A percentile compares a stretch with the other conserved stretches of the same genome.
These are phyloP conservation scores for Drosophila athabasca DNA, from an alignment of 1,140 invertebrate genomes.

Conservation along the genomic window DNA sequence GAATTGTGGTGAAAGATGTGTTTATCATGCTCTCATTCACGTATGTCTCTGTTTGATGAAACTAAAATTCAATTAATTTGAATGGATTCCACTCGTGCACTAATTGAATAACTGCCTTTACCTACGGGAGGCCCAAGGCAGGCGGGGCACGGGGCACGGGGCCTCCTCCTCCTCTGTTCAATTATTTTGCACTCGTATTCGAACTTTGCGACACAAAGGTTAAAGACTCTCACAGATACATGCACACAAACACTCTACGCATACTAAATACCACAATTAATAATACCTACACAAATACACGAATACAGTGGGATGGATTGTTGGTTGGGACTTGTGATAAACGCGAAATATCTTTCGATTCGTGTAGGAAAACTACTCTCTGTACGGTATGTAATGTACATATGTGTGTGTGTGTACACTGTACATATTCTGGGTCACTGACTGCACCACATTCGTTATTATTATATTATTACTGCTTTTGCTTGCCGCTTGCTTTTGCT, in stretches of 20 bases:
- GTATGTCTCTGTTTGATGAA: background rate
- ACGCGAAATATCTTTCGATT: background rate
- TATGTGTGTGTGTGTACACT: background rate
- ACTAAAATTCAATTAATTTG: conserved; percentile 67
- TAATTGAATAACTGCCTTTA: conserved; percentile 66
- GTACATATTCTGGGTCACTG: conserved; percentile 72
- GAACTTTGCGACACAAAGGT: conserved; percentile 74
- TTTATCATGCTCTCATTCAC: conserved; percentile 13
- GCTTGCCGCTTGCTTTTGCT: conserved; percentile 11
- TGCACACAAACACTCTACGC: conserved; percentile 6
- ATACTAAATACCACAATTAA: conserved; percentile 58
- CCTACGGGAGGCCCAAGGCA: conserved; percentile 3
- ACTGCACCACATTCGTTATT: conserved; percentile 48
- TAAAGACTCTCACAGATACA: conserved; percentile 57
- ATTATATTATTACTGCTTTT: conserved; percentile 41
- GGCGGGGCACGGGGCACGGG: background rate
- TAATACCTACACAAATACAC: conserved; percentile 29
- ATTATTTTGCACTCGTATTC: conserved; percentile 77
- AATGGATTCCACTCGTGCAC: conserved; percentile 37
- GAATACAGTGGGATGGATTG: conserved; percentile 1
- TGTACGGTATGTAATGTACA: conserved; percentile 29
- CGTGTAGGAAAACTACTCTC: conserved; percentile 65
- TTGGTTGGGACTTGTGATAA: background rate
- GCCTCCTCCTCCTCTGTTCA: conserved; percentile 33
- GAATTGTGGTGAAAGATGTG: conserved; percentile 22